Conservation (phyloP, 2,113 vertebrate genomes). For the Sapajus apella region DNA sequence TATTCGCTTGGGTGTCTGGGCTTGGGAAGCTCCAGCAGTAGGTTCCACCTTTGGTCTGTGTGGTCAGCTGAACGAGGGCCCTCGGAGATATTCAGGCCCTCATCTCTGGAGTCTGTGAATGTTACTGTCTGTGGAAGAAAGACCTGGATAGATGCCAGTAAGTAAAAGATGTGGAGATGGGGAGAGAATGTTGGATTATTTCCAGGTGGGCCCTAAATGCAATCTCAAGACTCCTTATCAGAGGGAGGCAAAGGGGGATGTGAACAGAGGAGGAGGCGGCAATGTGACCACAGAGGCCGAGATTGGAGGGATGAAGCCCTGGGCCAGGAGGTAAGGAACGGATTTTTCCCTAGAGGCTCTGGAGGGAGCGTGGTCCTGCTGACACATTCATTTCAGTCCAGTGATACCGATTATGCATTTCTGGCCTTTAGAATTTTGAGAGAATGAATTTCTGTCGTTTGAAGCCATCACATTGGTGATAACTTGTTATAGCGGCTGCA, state of each 20-base stretch:
- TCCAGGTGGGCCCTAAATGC: background rate
- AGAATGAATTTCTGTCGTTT: background rate
- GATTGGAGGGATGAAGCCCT: background rate
- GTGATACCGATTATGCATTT: background rate
- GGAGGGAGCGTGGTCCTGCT: background rate
- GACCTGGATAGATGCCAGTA: background rate
- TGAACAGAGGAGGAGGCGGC: background rate
- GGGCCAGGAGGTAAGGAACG: background rate
- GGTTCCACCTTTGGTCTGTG: background rate
- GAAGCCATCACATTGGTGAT: background rate
- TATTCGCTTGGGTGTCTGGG: background rate
- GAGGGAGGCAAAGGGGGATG: background rate
- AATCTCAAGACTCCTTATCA: background rate
- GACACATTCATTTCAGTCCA: background rate
- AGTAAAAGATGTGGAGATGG: background rate
- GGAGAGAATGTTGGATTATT: background rate
- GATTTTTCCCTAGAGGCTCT: background rate
- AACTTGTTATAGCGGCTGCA: background rate
- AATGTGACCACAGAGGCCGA: background rate
- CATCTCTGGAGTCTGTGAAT: background rate
- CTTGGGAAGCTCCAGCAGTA: background rate
- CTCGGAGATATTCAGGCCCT: background rate
- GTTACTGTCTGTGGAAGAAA: background rate
- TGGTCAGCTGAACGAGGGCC: background rate
- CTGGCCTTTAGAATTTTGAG: background rate